These are phyloP conservation scores for Cepaea hortensis DNA, from an alignment of 2,888 invertebrate genomes.

Conservation along the genomic window DNA sequence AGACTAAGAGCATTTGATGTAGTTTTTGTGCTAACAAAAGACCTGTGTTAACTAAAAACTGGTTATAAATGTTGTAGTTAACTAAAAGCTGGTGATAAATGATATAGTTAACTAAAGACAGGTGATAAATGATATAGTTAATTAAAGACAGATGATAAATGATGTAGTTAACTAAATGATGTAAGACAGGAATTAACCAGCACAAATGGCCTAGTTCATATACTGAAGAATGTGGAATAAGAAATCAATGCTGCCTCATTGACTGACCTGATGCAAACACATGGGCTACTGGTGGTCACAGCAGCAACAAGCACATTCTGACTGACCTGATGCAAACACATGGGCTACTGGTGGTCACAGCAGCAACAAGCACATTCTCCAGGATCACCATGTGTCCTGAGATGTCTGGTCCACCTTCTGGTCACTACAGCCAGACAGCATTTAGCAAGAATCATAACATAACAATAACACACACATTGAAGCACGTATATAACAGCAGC, in stretches of 20 bases:
- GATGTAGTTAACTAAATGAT: background rate
- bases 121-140: no score
- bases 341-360: background rate
- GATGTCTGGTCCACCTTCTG: constrained; percentile 27
- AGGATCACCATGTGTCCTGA: background rate
- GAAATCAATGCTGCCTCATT: constrained; percentile 41
- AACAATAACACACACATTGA: constrained; percentile 3
- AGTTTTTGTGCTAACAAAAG: no score
- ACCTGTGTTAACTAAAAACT: no score
- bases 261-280: constrained; percentile 26
- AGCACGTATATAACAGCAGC: background rate
- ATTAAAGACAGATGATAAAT: no score
- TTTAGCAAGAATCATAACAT: constrained; percentile 26
- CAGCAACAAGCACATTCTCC: background rate
- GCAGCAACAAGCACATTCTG: background rate
- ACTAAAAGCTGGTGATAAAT: background rate
- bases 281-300: background rate
- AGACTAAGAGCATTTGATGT: no score
- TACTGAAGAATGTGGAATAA: background rate
- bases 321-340: constrained; percentile 35
- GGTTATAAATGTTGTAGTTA: background rate
- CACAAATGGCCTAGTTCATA: background rate
- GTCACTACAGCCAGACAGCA: constrained; percentile 27
- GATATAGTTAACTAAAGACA: no score
- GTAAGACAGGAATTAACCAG: background rate